phyloP scores from a whole-genome alignment of 2,797 vertebrate genomes.

The Rhinella marina region DNA sequence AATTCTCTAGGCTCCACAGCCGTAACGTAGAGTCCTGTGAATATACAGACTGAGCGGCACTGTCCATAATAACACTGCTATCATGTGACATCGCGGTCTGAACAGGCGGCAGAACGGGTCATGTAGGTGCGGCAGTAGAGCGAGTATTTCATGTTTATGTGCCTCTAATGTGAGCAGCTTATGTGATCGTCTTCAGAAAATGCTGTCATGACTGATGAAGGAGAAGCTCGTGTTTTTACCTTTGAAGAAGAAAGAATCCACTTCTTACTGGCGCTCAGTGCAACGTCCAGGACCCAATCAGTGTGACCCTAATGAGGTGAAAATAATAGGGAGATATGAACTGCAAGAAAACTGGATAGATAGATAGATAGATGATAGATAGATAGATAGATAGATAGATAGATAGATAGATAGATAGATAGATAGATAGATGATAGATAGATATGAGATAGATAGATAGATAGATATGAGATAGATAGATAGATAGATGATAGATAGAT shows the following conservation, averaged over 20 bases:
- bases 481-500: too few species aligned
- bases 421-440: too few species aligned
- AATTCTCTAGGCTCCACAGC: conserved; percentile 78
- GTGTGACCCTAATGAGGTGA: conserved; percentile 75
- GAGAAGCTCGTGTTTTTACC: conserved; percentile 61
- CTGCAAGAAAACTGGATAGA: background rate
- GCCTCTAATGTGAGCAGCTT: background rate
- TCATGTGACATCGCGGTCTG: background rate
- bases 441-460: too few species aligned
- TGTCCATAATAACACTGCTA: background rate
- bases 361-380: too few species aligned
- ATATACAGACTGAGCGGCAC: background rate
- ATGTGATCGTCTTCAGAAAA: background rate
- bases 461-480: too few species aligned
- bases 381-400: too few species aligned
- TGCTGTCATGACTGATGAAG: background rate
- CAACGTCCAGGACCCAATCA: conserved; percentile 82
- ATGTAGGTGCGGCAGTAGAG: background rate
- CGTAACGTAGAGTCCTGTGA: conserved; percentile 75
- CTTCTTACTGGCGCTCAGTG: conserved; percentile 73
- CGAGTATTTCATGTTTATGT: too few species aligned
- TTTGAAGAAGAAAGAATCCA: conserved; percentile 79
- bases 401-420: too few species aligned
- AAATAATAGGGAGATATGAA: background rate
- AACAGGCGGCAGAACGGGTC: background rate